Percentiles rank a stretch among this genome's conserved stretches.
These are phyloP conservation scores for Bradypus variegatus DNA, from an alignment of 2,797 vertebrate genomes.

Conservation along the genomic window DNA sequence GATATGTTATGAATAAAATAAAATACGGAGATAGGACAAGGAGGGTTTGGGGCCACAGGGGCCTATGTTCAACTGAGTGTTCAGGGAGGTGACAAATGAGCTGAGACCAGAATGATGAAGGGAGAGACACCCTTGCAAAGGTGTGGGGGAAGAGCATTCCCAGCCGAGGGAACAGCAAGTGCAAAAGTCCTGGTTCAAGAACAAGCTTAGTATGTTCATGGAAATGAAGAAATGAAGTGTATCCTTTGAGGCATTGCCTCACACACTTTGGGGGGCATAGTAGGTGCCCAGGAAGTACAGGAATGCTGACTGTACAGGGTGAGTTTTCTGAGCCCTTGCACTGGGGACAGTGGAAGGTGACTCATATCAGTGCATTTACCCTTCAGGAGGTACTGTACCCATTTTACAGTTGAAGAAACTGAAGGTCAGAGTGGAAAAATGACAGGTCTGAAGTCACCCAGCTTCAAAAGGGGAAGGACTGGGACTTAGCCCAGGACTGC, in stretches of 20 bases:
- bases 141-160: background rate
- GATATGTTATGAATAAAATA: background rate
- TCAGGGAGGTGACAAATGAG: background rate
- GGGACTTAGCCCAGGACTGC: background rate
- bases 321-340: background rate
- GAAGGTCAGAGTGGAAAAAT: background rate
- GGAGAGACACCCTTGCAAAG: background rate
- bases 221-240: background rate
- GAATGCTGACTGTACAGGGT: background rate
- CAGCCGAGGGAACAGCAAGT: background rate
- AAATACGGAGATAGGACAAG: background rate
- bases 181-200: slow-evolving; percentile 10
- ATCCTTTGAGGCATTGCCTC: background rate
- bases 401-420: background rate
- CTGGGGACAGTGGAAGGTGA: background rate
- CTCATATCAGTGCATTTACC: background rate
- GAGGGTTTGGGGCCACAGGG: too few relatives aligned
- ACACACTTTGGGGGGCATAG: too few relatives aligned
- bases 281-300: background rate
- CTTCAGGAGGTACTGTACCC: background rate
- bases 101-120: background rate
- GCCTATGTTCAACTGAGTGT: background rate
- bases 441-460: background rate
- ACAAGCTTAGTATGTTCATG: background rate
- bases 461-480: background rate